A percentile compares a stretch with the other conserved stretches of the same genome.
phyloP scores from a whole-genome alignment of 1,140 invertebrate species.

The Nilaparvata lugens region DNA sequence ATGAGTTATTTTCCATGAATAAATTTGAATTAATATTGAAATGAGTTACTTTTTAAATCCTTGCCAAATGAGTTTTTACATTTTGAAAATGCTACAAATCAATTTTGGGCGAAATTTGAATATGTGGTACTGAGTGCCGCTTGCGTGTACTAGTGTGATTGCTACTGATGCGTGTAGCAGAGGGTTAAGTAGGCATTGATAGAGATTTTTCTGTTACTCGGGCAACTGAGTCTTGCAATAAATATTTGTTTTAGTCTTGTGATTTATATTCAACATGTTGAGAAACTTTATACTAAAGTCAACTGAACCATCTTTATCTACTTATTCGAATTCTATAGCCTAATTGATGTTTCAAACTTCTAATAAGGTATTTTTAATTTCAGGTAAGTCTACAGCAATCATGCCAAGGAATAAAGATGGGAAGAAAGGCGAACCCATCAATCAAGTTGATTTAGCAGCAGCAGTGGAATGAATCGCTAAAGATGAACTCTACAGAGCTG shows the following conservation, averaged over 20 bases:
- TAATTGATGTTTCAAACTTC: constrained; percentile 5
- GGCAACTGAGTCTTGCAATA: not conserved
- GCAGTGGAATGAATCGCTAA: constrained; percentile 1
- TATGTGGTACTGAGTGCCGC: no score
- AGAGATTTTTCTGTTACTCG: not conserved
- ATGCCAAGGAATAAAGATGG: constrained; percentile 7
- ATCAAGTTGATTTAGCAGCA: constrained; percentile 5
- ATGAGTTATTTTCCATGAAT: no score
- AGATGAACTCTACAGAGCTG: not conserved
- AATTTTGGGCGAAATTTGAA: no score
- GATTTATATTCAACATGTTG: no score
- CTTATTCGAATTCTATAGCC: constrained; percentile 1
- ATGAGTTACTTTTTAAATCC: no score
- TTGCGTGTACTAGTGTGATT: no score
- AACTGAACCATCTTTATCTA: not conserved
- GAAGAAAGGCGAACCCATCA: constrained; percentile 1
- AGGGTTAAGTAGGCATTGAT: constrained; percentile 3
- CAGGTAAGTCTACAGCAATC: constrained; percentile 3
- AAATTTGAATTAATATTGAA: no score
- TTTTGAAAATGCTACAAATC: no score
- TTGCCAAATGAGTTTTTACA: no score
- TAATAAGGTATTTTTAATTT: constrained; percentile 7
- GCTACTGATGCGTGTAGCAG: no score
- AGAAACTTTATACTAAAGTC: not conserved
- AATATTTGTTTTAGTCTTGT: no score